phyloP scores from a whole-genome alignment of 2,888 invertebrate genomes.

The Steromphala cineraria region DNA sequence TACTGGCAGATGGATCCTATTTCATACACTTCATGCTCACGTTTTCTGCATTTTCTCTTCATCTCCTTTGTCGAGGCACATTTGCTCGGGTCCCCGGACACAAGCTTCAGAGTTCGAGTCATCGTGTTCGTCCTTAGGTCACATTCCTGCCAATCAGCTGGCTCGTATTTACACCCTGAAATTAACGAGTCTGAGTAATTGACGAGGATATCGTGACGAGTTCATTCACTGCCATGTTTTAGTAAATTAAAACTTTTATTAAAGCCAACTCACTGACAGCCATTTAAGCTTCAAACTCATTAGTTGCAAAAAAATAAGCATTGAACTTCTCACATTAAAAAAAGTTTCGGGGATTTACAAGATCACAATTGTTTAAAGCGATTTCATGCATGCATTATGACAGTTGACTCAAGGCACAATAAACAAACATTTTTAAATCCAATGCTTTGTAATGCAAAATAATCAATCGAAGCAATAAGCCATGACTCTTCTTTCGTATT shows the following conservation, averaged over 20 bases:
- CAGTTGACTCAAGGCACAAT: neutral
- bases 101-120: constrained; percentile 51
- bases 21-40: constrained; percentile 33
- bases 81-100: constrained; percentile 48
- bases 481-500: too few species aligned
- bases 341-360: too few species aligned
- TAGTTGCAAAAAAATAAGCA: too few species aligned
- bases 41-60: constrained; percentile 56
- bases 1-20: too few species aligned
- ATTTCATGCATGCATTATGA: neutral
- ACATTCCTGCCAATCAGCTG: constrained; percentile 61
- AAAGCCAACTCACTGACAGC: too few species aligned
- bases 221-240: too few species aligned
- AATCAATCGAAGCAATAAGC: too few species aligned
- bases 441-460: neutral
- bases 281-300: too few species aligned
- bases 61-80: constrained; percentile 55
- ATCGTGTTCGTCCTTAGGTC: constrained; percentile 59
- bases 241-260: too few species aligned
- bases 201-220: too few species aligned
- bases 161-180: constrained; percentile 58
- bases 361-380: too few species aligned
- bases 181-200: neutral
- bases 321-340: too few species aligned
- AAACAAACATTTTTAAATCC: neutral